Conservation (phyloP, 2,888 invertebrate species). For the Xylota sylvarum region DNA sequence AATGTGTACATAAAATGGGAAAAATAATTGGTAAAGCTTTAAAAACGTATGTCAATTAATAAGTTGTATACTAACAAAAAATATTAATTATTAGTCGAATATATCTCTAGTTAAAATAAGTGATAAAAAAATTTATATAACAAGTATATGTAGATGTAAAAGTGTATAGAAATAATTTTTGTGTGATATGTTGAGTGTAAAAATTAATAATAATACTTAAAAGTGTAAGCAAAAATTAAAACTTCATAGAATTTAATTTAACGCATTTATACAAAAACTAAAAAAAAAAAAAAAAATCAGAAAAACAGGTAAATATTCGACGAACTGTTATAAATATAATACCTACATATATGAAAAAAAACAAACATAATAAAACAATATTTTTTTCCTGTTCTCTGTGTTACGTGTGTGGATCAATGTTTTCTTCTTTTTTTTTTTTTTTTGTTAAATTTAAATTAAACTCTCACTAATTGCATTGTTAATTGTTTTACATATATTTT, state of each 20-base stretch:
- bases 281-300: neutral
- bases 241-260: neutral
- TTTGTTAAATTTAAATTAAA: neutral
- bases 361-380: slow-evolving; percentile 36
- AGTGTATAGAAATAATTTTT: neutral
- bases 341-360: neutral
- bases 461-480: neutral
- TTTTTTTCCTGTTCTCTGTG: slow-evolving; percentile 18
- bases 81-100: slow-evolving; percentile 18
- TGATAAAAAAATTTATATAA: slow-evolving; percentile 23
- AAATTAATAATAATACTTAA: neutral
- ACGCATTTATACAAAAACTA: neutral
- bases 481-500: slow-evolving; percentile 7
- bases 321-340: slow-evolving; percentile 6
- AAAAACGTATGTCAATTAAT: slow-evolving; percentile 73
- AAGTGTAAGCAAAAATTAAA: neutral
- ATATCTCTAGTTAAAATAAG: slow-evolving; percentile 13
- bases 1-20: slow-evolving; percentile 59
- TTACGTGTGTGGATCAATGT: slow-evolving; percentile 21
- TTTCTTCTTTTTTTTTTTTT: slow-evolving; percentile 10
- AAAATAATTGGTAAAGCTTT: slow-evolving; percentile 70
- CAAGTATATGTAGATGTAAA: slow-evolving; percentile 1
- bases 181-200: slow-evolving; percentile 9
- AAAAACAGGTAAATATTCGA: slow-evolving; percentile 65
- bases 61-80: slow-evolving; percentile 24